Conservation (phyloP, 2,888 invertebrate genomes). For the Eustalomyia histrio region DNA sequence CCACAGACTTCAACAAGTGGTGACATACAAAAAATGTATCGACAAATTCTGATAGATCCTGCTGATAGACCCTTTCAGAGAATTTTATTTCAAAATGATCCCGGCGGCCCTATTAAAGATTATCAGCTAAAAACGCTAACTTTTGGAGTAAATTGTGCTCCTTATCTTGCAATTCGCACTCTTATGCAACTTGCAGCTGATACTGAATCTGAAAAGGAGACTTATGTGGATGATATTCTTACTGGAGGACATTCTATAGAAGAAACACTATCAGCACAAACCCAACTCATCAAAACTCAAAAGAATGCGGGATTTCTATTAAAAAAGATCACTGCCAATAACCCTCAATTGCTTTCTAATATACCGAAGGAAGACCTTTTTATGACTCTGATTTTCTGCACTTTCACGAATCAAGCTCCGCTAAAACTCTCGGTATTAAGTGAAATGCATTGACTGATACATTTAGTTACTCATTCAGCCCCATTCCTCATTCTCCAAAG, state of each 20-base stretch:
- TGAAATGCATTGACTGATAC: too few species aligned
- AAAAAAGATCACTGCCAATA: slow-evolving; percentile 10
- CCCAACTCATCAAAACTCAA: background rate
- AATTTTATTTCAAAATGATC: background rate
- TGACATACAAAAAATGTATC: too few species aligned
- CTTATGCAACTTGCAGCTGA: background rate
- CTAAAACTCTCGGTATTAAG: too few species aligned
- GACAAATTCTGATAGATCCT: background rate
- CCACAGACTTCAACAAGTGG: too few species aligned
- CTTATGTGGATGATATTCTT: background rate
- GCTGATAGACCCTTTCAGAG: slow-evolving; percentile 2
- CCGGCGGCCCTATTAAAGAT: background rate
- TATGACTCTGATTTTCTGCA: slow-evolving; percentile 10
- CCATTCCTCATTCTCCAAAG: slow-evolving; percentile 13
- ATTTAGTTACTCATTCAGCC: background rate
- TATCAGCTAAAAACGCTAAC: background rate
- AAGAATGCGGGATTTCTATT: background rate
- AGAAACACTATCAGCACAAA: background rate
- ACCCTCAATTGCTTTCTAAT: background rate
- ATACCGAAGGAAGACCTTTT: background rate
- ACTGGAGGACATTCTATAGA: too few species aligned
- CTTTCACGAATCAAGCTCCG: background rate
- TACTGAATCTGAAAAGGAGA: background rate
- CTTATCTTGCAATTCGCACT: background rate
- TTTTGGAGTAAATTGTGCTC: too few species aligned